phyloP scores from a whole-genome alignment of 1,140 invertebrate genomes.

The Prorops nasuta region DNA sequence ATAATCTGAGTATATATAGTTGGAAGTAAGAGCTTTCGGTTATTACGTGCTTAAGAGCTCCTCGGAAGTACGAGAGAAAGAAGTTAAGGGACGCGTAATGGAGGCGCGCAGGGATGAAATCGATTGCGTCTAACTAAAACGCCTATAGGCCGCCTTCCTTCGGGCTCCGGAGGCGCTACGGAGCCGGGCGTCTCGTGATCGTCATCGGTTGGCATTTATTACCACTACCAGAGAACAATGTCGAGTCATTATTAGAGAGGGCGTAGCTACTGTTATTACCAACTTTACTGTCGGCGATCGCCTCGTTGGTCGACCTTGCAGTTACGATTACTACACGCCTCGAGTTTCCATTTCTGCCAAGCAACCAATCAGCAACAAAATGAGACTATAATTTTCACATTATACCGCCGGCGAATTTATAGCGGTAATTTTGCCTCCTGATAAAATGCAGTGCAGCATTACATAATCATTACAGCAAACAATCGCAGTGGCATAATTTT shows the following conservation, averaged over 20 bases:
- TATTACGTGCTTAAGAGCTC: no score
- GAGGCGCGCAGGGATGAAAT: no score
- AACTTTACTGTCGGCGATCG: conserved; percentile 15
- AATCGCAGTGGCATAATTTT: not conserved
- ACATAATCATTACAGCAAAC: conserved; percentile 16
- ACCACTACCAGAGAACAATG: conserved; percentile 34
- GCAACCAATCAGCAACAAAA: not conserved
- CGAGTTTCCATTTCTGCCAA: not conserved
- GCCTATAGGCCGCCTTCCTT: no score
- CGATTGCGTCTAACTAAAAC: no score
- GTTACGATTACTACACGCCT: not conserved
- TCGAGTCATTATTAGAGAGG: conserved; percentile 24
- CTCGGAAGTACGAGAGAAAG: no score
- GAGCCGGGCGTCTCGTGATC: conserved; percentile 9
- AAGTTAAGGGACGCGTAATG: no score
- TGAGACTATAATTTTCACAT: no score
- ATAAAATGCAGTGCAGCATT: not conserved
- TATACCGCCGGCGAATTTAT: no score
- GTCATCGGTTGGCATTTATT: conserved; percentile 30
- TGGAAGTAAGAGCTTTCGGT: no score
- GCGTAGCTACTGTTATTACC: conserved; percentile 28
- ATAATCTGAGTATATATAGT: no score
- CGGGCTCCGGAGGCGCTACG: no score
- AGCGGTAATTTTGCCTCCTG: not conserved
- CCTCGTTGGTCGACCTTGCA: conserved; percentile 13